A percentile compares a stretch with the other conserved stretches of the same genome.
phyloP scores from a whole-genome alignment of 1,140 invertebrate species.

The Sycobia sp. region DNA sequence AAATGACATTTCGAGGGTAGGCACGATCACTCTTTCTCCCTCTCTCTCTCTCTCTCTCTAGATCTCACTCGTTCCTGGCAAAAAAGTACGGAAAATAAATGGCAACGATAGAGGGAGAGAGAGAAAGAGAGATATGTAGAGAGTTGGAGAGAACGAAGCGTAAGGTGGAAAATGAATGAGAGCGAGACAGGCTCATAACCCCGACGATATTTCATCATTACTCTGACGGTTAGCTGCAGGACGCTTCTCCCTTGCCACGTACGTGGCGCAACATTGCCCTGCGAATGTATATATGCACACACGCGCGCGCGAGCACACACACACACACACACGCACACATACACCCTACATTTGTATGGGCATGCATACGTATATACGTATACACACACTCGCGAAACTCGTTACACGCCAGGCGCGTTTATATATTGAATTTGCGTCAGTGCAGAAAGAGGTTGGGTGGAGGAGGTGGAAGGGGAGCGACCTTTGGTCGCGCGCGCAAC shows the following conservation, averaged over 20 bases:
- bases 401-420: conserved; percentile 53
- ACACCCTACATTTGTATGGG: too few relatives aligned
- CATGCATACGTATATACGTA: too few relatives aligned
- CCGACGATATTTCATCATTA: conserved; percentile 65
- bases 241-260: conserved; percentile 39
- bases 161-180: conserved; percentile 43
- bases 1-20: too few relatives aligned
- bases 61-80: too few relatives aligned
- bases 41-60: too few relatives aligned
- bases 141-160: neutral
- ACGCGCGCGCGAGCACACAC: too few relatives aligned
- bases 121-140: too few relatives aligned
- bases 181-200: conserved; percentile 41
- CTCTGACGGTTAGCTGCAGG: conserved; percentile 46
- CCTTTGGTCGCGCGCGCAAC: conserved; percentile 44
- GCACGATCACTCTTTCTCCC: too few relatives aligned
- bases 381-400: too few relatives aligned
- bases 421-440: conserved; percentile 44
- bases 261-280: too few relatives aligned
- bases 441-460: too few relatives aligned
- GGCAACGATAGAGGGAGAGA: neutral
- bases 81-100: conserved; percentile 9
- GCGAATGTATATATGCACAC: too few relatives aligned
- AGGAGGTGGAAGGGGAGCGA: conserved; percentile 8
- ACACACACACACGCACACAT: conserved; percentile 37